Base-by-base conservation (phyloP, 2,113 vertebrate genomes). In the Ploceus nigricollis region DNA sequence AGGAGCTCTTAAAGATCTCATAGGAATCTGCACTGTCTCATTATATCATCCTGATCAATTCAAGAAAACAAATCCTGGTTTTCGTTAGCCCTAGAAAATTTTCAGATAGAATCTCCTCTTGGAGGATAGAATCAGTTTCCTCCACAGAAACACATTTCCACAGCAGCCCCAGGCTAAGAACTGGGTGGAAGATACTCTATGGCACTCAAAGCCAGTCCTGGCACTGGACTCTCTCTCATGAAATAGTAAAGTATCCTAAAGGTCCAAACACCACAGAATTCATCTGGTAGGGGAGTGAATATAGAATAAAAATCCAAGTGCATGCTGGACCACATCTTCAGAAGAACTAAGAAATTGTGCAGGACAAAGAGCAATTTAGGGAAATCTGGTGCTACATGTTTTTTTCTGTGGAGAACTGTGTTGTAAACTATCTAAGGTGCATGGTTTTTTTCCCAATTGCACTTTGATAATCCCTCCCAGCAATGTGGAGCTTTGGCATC, bases 381-480 rank as follows among this genome's bases (percentile, higher is more conserved):
- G 28, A 82, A 50, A 64, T 35, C 53, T 48, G 10, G 9, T 90
- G 15, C 9, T 6, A 19, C 8, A 0, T 16, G 23, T 28, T 71
- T 70, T 71, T 35, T 54, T 17, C n/a, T 86, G 30, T 77, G 48
- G 23, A 78, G 20, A 88, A 20, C 42, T 63, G 31, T 61, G 5
- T 57, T 66, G 28, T 39, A 77, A 81, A 57, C 23, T 79, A 13
- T 35, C 28, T 17, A 47, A 71, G 17, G 7, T 75, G 31, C 15
- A 1, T 20, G 12, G 15, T 3, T 57, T 80, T 61, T 45, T 4
- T 11, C 35, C 18, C 66, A 50, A 0, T 39, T 71, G 45, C 53
- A 24, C 27, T 63, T 45, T 0, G 0, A 10, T n/a, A 51, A 15
- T 53, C 23, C 15, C 48, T 76, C 25, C 13, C 1, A 3, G 44